phyloP scores from a whole-genome alignment of 2,113 vertebrate species.

The Ardeotis arabs region DNA sequence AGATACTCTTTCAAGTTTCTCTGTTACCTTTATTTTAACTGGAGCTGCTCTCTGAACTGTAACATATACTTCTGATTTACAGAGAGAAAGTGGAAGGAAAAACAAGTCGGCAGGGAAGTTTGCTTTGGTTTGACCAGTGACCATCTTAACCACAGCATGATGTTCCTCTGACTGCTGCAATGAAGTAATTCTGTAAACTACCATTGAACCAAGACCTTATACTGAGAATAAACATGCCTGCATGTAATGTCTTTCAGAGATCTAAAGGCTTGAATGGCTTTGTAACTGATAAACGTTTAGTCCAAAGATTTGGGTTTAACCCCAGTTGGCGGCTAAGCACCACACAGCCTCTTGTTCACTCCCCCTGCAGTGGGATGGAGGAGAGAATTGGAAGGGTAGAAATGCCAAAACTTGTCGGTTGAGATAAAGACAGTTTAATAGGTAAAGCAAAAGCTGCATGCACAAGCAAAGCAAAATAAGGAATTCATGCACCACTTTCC shows the following conservation, averaged over 20 bases:
- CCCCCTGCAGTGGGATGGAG: neutral
- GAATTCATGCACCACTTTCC: neutral
- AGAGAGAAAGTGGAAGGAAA: neutral
- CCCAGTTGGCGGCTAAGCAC: neutral
- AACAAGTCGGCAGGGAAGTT: neutral
- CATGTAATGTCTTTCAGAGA: neutral
- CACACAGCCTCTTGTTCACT: neutral
- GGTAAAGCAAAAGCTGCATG: neutral
- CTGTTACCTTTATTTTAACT: neutral
- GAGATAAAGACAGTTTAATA: neutral
- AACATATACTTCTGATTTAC: neutral
- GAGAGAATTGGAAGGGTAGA: neutral
- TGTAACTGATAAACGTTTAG: neutral
- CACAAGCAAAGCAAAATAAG: neutral
- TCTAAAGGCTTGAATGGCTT: neutral
- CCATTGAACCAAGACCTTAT: neutral
- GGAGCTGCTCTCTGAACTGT: neutral
- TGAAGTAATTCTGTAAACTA: neutral
- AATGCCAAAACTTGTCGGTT: neutral
- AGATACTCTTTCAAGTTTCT: neutral
- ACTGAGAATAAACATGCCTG: neutral
- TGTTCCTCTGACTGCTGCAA: neutral
- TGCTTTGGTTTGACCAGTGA: neutral
- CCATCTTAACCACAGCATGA: neutral
- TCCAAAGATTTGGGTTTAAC: neutral